Evolutionary conservation across 2,113 vertebrate species (phyloP).

Genomic region (Amazona guildingii): DNA sequence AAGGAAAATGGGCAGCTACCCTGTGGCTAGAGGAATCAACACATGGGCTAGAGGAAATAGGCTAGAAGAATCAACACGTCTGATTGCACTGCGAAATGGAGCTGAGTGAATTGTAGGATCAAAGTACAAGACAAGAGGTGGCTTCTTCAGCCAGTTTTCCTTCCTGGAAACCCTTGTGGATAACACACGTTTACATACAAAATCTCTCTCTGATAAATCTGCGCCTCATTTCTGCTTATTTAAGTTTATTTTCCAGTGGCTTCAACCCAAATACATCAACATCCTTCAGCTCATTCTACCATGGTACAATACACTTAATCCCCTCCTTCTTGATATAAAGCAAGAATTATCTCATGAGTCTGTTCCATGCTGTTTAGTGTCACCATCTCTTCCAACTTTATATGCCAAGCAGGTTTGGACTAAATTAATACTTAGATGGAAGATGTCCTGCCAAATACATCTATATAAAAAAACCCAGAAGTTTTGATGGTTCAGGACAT

Average conservation of each 20-base stretch:
- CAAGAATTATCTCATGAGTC: not conserved
- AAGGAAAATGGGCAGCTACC: not conserved
- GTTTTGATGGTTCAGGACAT: not conserved
- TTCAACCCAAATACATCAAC: not conserved
- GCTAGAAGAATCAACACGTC: not conserved
- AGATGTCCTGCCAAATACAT: not conserved
- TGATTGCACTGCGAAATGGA: not conserved
- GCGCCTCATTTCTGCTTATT: not conserved
- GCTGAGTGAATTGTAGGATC: not conserved
- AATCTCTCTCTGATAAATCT: not conserved
- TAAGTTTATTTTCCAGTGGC: not conserved
- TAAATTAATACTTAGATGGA: not conserved
- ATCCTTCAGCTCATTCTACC: not conserved
- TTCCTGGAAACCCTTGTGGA: not conserved
- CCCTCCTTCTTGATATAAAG: not conserved
- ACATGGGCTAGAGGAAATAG: not conserved
- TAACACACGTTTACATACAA: not conserved
- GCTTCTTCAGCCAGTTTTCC: not conserved
- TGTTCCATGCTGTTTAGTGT: not conserved
- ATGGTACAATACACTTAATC: not conserved
- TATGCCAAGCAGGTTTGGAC: not conserved
- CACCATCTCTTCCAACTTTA: not conserved
- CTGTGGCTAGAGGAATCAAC: not conserved
- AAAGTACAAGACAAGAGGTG: not conserved
- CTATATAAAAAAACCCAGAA: not conserved